phyloP scores from a whole-genome alignment of 2,888 invertebrate genomes.

The Brachypalpus laphriformis region DNA sequence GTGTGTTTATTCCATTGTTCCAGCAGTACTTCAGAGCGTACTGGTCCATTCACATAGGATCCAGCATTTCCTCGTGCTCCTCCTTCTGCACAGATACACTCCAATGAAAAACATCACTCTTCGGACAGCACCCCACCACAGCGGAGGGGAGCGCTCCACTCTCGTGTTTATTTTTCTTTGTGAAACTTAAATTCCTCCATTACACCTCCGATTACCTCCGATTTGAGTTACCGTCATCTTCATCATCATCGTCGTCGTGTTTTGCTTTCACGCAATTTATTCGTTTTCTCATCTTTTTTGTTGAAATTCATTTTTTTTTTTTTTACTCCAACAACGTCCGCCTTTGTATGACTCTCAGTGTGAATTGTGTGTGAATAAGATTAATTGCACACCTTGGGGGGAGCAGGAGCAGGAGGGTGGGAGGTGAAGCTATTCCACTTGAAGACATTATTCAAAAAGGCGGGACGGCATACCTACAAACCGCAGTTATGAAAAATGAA shows the following conservation, averaged over 20 bases:
- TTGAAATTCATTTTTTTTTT: background rate
- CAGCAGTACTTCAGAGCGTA: conserved; percentile 1
- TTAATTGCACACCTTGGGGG: conserved; percentile 68
- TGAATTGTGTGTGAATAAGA: conserved; percentile 74
- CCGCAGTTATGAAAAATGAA: conserved; percentile 73
- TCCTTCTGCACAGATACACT: background rate
- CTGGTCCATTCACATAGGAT: conserved; percentile 57
- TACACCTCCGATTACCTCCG: conserved; percentile 70
- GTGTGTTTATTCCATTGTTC: conserved; percentile 60
- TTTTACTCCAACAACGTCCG: conserved; percentile 61
- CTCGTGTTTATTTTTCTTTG: conserved; percentile 11
- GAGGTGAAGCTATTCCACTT: conserved; percentile 15
- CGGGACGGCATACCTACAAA: conserved; percentile 45
- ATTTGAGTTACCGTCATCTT: conserved; percentile 67
- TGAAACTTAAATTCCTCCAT: conserved; percentile 67
- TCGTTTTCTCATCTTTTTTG: conserved; percentile 4
- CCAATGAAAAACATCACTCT: conserved; percentile 18
- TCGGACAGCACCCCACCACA: background rate
- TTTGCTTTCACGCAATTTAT: conserved; percentile 70
- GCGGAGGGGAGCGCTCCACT: too few relatives aligned
- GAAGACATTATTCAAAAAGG: conserved; percentile 67
- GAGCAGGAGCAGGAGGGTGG: background rate
- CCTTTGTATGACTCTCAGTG: conserved; percentile 56
- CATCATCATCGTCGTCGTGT: conserved; percentile 59
- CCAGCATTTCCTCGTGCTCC: conserved; percentile 3